These are phyloP conservation scores for Corapipo altera DNA, from an alignment of 2,113 vertebrate genomes.

Conservation along the genomic window DNA sequence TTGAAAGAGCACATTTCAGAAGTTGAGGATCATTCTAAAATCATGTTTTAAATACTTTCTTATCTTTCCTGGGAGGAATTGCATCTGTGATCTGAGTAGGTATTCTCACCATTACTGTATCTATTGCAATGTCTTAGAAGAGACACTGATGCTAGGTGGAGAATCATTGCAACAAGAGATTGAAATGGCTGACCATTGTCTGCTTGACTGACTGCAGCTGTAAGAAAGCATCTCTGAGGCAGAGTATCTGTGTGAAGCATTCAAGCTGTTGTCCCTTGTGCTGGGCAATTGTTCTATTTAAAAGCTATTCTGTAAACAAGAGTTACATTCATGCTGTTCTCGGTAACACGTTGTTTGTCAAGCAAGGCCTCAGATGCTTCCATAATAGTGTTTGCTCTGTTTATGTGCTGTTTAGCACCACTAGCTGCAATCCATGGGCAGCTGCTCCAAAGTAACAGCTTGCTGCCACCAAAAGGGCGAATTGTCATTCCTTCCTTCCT, in stretches of 20 bases:
- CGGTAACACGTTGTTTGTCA: neutral
- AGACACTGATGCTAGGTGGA: slow-evolving; percentile 16
- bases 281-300: neutral
- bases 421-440: slow-evolving; percentile 29
- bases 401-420: neutral
- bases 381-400: slow-evolving; percentile 8
- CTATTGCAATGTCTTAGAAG: neutral
- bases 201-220: slow-evolving; percentile 24
- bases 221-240: slow-evolving; percentile 46
- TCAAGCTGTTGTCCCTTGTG: neutral
- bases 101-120: slow-evolving; percentile 13
- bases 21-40: slow-evolving; percentile 23
- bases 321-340: neutral
- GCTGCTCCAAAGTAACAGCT: slow-evolving; percentile 31
- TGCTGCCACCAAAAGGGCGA: neutral
- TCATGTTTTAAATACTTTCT: slow-evolving; percentile 45
- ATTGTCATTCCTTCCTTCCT: neutral
- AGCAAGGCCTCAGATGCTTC: slow-evolving; percentile 46
- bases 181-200: slow-evolving; percentile 38
- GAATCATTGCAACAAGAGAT: slow-evolving; percentile 18
- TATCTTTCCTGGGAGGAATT: slow-evolving; percentile 49
- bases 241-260: neutral
- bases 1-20: neutral
- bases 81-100: slow-evolving; percentile 30
- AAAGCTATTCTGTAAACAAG: slow-evolving; percentile 10